Base-by-base conservation (phyloP, 2,113 vertebrate genomes). In the Paedocypris sp. region DNA sequence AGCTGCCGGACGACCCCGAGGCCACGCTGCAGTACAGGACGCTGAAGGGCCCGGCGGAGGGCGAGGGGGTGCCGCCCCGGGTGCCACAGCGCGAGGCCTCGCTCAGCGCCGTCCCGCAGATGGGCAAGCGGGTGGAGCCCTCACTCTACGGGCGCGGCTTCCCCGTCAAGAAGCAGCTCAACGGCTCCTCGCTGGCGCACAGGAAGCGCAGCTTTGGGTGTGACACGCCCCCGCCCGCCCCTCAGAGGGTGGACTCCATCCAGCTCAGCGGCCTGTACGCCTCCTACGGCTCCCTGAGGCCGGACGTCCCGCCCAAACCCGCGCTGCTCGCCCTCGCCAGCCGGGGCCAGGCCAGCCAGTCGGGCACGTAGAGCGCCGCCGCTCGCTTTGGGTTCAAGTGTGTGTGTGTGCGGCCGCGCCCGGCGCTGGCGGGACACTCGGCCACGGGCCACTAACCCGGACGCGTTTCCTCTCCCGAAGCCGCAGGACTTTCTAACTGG, bases 351-450 rank as follows among this genome's bases (percentile, higher is more conserved):
- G 87, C 91, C 74, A 90, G 86, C 22, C 92, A 98, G 20, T 87
- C 89, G 0, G 94, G 92, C 85, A 94, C 94, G 93, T 97, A 97
- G 91, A n/a, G n/a, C n/a, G n/a, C n/a, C n/a, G n/a, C n/a, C n/a
- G n/a, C n/a, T n/a, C n/a, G n/a, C n/a, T n/a, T n/a, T n/a, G n/a
- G n/a, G n/a, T n/a, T n/a, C n/a, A n/a, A n/a, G n/a, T n/a, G n/a
- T n/a, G n/a, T n/a, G n/a, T n/a, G n/a, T n/a, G n/a, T n/a, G n/a
- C n/a, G n/a, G n/a, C n/a, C n/a, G n/a, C n/a, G n/a, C n/a, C n/a
- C n/a, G n/a, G n/a, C n/a, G n/a, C n/a, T n/a, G n/a, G n/a, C n/a
- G n/a, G n/a, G n/a, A n/a, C n/a, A n/a, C n/a, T n/a, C n/a, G n/a
- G n/a, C n/a, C n/a, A n/a, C n/a, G n/a, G n/a, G n/a, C n/a, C n/a